Percentiles rank a stretch among this genome's conserved stretches.
phyloP scores from a whole-genome alignment of 1,140 invertebrate species.

The Dryas iulia region DNA sequence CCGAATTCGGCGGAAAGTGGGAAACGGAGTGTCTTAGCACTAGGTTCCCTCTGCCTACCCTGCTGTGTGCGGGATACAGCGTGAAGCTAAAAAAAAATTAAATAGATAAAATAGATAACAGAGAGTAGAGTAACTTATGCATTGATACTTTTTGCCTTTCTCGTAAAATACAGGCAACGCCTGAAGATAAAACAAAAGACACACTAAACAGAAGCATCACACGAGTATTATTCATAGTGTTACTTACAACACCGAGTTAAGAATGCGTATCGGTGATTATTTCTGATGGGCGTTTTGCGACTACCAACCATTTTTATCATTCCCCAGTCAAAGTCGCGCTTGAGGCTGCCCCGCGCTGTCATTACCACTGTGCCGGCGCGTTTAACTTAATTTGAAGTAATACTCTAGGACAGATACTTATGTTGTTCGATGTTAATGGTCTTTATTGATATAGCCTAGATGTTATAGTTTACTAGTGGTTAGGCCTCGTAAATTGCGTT shows the following conservation, averaged over 20 bases:
- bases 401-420: slow-evolving; percentile 65
- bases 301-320: slow-evolving; percentile 28
- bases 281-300: slow-evolving; percentile 18
- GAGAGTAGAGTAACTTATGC: too few species aligned
- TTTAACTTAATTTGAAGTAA: slow-evolving; percentile 70
- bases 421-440: slow-evolving; percentile 72
- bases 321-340: slow-evolving; percentile 20
- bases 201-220: neutral
- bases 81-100: too few species aligned
- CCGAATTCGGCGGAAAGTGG: too few species aligned
- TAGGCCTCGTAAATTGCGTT: slow-evolving; percentile 61
- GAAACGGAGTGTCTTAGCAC: too few species aligned
- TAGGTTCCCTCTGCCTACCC: too few species aligned
- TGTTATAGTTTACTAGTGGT: slow-evolving; percentile 64
- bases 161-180: too few species aligned
- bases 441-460: slow-evolving; percentile 74
- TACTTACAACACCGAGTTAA: slow-evolving; percentile 3
- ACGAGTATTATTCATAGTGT: neutral
- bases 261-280: slow-evolving; percentile 21
- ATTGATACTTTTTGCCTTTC: too few species aligned
- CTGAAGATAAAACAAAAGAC: too few species aligned
- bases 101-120: too few species aligned
- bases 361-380: slow-evolving; percentile 50
- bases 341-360: slow-evolving; percentile 29
- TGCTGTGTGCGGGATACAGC: too few species aligned